phyloP scores from a whole-genome alignment of 2,797 vertebrate species.

The Aldrovandia affinis region DNA sequence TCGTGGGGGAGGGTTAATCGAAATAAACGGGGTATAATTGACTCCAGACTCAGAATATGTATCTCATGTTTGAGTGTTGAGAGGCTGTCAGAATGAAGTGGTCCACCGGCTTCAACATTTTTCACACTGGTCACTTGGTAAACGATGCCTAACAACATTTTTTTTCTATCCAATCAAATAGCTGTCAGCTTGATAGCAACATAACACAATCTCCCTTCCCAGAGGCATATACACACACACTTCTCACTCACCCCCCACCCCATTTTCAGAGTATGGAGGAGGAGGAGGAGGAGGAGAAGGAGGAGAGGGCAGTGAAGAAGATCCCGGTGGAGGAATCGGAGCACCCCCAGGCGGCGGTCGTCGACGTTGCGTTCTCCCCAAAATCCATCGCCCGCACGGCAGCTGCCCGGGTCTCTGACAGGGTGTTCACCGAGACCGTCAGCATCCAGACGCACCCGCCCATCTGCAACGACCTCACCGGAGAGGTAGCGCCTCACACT shows the following conservation, averaged over 20 bases:
- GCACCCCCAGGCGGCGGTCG: constrained; percentile 55
- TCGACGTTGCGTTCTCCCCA: constrained; percentile 51
- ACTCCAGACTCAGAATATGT: too few relatives aligned
- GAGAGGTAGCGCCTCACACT: constrained; percentile 56
- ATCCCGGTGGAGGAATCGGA: constrained; percentile 1
- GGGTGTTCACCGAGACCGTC: constrained; percentile 55
- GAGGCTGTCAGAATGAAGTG: too few relatives aligned
- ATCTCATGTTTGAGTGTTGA: too few relatives aligned
- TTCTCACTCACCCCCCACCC: neutral
- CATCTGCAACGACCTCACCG: constrained; percentile 69
- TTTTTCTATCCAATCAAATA: neutral
- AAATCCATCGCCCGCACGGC: constrained; percentile 55
- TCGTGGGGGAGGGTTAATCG: too few relatives aligned
- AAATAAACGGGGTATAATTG: too few relatives aligned
- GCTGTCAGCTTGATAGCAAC: neutral
- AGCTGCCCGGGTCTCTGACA: constrained; percentile 59
- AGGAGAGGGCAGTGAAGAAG: constrained; percentile 12
- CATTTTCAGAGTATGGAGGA: constrained; percentile 44
- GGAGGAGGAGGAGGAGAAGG: constrained; percentile 45
- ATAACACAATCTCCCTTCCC: neutral
- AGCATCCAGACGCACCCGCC: constrained; percentile 52
- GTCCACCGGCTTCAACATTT: too few relatives aligned
- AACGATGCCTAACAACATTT: neutral
- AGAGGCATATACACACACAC: neutral
- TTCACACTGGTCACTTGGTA: neutral